phyloP scores from a whole-genome alignment of 2,113 vertebrate species.

The Asarcornis scutulata region DNA sequence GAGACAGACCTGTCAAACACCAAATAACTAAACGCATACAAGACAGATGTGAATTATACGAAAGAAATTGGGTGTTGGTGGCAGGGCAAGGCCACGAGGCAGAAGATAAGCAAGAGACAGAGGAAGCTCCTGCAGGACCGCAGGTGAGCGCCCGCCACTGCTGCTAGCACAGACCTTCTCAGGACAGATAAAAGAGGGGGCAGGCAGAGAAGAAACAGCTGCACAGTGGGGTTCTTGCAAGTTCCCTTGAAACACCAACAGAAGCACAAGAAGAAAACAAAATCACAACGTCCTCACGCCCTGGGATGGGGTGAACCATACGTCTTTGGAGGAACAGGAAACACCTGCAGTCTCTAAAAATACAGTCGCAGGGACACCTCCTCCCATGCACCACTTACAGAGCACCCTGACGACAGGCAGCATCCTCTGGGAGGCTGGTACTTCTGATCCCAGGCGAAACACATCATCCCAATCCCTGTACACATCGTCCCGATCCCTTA shows the following conservation, averaged over 20 bases:
- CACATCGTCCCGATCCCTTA: neutral
- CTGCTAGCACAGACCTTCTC: neutral
- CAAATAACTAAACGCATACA: neutral
- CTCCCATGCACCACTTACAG: neutral
- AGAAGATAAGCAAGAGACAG: neutral
- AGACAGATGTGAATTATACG: neutral
- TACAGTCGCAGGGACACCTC: neutral
- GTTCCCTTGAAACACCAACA: neutral
- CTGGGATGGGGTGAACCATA: neutral
- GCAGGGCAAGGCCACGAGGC: neutral
- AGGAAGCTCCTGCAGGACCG: neutral
- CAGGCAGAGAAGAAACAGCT: neutral
- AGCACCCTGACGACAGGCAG: neutral
- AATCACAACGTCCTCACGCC: neutral
- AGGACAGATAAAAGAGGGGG: neutral
- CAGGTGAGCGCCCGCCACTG: fast-evolving
- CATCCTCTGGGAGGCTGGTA: neutral
- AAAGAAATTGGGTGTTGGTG: neutral
- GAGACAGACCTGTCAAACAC: neutral
- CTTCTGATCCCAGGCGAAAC: neutral
- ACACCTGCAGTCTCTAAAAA: neutral
- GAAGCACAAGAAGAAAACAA: neutral
- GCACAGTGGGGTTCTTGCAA: neutral
- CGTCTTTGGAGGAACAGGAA: neutral
- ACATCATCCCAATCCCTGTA: neutral